Percentiles rank a stretch among this genome's conserved stretches.
These are phyloP conservation scores for Drosophila flavopinicola DNA, from an alignment of 2,888 invertebrate genomes.

Conservation along the genomic window DNA sequence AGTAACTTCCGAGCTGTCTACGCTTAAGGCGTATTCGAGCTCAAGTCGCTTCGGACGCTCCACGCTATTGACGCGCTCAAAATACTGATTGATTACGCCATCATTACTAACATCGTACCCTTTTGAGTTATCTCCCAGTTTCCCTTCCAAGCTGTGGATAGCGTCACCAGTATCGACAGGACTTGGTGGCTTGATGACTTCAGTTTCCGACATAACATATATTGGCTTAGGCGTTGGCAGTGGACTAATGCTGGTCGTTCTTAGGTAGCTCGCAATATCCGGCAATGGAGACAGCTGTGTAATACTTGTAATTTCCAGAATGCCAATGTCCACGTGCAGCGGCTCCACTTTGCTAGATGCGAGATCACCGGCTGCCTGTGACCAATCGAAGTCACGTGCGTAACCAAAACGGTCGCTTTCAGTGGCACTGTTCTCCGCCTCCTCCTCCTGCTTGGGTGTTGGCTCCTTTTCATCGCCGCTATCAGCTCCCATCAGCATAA, in stretches of 20 bases:
- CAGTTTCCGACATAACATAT: conserved; percentile 51
- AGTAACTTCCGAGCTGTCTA: conserved; percentile 55
- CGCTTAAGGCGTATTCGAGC: conserved; percentile 79
- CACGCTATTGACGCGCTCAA: conserved; percentile 83
- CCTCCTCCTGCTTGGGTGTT: conserved; percentile 46
- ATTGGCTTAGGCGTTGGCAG: conserved; percentile 67
- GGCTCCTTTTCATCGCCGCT: conserved; percentile 76
- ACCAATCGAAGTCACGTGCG: conserved; percentile 59
- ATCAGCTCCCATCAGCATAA: conserved; percentile 78
- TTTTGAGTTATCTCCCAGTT: conserved; percentile 29
- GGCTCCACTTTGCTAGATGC: conserved; percentile 43
- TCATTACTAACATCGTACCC: conserved; percentile 80
- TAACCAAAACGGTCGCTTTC: conserved; percentile 75
- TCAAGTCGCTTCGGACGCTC: conserved; percentile 83
- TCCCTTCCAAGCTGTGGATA: conserved; percentile 17
- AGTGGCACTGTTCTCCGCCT: conserved; percentile 74
- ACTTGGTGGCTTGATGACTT: conserved; percentile 61
- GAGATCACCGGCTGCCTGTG: conserved; percentile 53
- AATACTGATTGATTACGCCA: conserved; percentile 84
- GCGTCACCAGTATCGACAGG: conserved; percentile 10
- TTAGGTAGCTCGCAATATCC: conserved; percentile 67
- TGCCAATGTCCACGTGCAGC: conserved; percentile 45
- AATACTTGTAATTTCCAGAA: conserved; percentile 66
- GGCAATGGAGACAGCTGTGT: conserved; percentile 78
- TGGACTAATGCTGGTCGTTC: conserved; percentile 67